Percentiles rank a stretch among this genome's conserved stretches.
phyloP scores from a whole-genome alignment of 1,140 invertebrate species.

The Orius insidiosus region DNA sequence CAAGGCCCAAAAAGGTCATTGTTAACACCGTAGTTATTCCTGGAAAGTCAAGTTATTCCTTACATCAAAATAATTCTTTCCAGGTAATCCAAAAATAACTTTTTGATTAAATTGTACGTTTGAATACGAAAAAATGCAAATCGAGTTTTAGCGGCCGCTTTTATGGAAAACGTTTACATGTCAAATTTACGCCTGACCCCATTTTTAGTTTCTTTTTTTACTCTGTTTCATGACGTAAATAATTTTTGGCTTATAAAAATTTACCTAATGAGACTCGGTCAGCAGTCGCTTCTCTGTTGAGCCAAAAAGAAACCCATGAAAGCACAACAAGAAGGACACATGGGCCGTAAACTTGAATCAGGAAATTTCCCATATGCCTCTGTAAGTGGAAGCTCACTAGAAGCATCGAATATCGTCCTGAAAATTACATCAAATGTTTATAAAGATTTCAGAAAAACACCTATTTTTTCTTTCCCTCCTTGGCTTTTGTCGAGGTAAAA shows the following conservation, averaged over 20 bases:
- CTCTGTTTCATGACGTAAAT: too few relatives aligned
- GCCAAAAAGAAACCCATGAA: conserved; percentile 83
- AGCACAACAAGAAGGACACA: conserved; percentile 70
- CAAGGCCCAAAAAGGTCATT: conserved; percentile 77
- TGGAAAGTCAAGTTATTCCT: conserved; percentile 23
- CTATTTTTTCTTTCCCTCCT: too few relatives aligned
- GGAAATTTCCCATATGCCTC: conserved; percentile 73
- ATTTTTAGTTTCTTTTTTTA: too few relatives aligned
- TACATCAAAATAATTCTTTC: background rate
- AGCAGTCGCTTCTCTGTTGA: conserved; percentile 74
- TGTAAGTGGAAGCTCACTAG: conserved; percentile 67
- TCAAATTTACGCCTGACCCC: too few relatives aligned
- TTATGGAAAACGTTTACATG: too few relatives aligned
- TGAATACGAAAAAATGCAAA: background rate
- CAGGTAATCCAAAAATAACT: background rate
- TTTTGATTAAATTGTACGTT: conserved; percentile 1
- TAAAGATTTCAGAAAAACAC: too few relatives aligned
- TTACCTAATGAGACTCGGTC: conserved; percentile 69
- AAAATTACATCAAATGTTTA: conserved; percentile 17
- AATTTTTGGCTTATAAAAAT: too few relatives aligned
- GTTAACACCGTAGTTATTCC: conserved; percentile 75
- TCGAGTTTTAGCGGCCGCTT: too few relatives aligned
- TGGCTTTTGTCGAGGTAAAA: too few relatives aligned
- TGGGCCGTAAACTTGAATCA: conserved; percentile 77
- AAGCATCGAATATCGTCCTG: conserved; percentile 59